These are phyloP conservation scores for Drepana falcataria DNA, from an alignment of 2,888 invertebrate species.

Conservation along the genomic window DNA sequence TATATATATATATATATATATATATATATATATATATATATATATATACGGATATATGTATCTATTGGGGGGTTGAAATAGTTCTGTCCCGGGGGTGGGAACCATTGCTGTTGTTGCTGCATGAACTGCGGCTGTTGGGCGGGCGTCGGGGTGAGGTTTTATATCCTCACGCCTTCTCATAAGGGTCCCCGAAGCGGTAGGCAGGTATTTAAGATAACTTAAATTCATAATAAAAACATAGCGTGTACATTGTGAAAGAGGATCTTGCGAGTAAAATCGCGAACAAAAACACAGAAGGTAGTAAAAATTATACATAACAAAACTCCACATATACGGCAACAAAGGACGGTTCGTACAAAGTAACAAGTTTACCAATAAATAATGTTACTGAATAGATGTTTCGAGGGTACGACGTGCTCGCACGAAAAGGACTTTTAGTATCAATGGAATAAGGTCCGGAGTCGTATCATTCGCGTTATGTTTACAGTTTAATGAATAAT, in stretches of 20 bases:
- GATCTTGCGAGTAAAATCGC: background rate
- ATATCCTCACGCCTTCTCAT: too few relatives aligned
- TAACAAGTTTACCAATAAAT: conserved; percentile 48
- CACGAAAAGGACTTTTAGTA: conserved; percentile 16
- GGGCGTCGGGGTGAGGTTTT: conserved; percentile 61
- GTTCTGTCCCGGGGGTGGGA: conserved; percentile 69
- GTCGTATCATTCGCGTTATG: background rate
- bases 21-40: too few relatives aligned
- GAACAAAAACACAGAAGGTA: background rate
- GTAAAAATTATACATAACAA: conserved; percentile 2
- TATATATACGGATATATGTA: background rate
- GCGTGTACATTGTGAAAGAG: too few relatives aligned
- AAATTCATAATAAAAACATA: too few relatives aligned
- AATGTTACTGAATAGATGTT: conserved; percentile 37
- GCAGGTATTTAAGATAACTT: too few relatives aligned
- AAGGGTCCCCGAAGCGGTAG: too few relatives aligned
- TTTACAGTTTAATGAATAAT: too few relatives aligned
- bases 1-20: too few relatives aligned
- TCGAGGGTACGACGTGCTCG: conserved; percentile 22
- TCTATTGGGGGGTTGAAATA: conserved; percentile 60
- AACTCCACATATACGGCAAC: conserved; percentile 8
- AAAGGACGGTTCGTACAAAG: conserved; percentile 25
- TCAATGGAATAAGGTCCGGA: background rate
- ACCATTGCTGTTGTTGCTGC: conserved; percentile 81
- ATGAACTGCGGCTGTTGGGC: conserved; percentile 71